These are phyloP conservation scores for Nansenia antarctica DNA, from an alignment of 2,113 vertebrate genomes.

Conservation along the genomic window DNA sequence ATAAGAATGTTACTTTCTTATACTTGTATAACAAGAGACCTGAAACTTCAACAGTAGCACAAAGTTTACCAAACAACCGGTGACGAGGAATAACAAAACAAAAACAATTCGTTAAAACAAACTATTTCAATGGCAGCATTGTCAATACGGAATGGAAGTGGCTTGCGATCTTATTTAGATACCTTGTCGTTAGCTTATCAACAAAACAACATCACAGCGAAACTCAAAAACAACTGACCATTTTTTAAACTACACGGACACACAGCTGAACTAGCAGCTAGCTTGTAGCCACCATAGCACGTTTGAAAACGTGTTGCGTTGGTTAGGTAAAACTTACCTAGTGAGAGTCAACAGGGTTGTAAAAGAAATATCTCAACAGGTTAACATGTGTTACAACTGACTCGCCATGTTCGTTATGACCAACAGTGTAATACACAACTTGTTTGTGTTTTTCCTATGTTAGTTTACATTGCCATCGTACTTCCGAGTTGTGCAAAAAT, in stretches of 20 bases:
- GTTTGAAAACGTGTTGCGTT: background rate
- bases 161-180: no score
- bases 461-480: background rate
- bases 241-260: slow-evolving; percentile 12
- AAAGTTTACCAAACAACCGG: no score
- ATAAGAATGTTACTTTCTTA: no score
- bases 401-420: no score
- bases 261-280: background rate
- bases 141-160: no score
- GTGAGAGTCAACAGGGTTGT: background rate
- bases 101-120: no score
- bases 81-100: no score
- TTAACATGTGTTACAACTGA: background rate
- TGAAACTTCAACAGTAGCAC: no score
- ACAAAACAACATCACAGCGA: background rate
- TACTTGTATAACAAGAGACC: no score
- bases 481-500: background rate
- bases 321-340: background rate
- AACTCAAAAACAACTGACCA: background rate
- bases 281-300: background rate
- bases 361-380: background rate
- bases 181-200: no score
- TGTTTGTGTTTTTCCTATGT: background rate
- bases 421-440: background rate
- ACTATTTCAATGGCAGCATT: no score